Conservation (phyloP, 2,797 vertebrate species). For the Oceanodroma leucorhoa region DNA sequence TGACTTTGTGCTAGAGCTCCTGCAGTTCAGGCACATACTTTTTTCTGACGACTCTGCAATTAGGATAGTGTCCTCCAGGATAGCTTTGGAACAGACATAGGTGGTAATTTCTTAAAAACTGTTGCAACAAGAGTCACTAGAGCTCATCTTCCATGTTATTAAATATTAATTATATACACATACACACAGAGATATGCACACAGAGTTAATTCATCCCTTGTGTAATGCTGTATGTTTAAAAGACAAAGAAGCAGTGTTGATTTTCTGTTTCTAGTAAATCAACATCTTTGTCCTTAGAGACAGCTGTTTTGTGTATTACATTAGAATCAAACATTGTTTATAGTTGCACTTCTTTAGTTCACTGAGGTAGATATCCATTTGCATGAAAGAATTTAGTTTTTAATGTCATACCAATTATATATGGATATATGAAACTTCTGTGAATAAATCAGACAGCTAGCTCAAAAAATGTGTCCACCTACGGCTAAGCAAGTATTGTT, state of each 20-base stretch:
- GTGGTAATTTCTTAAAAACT: not conserved
- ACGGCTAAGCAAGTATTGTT: not conserved
- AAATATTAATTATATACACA: conserved; percentile 14
- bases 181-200: not conserved
- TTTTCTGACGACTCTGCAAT: rapidly evolving
- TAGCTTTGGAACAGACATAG: not conserved
- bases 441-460: not conserved
- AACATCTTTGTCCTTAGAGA: not conserved
- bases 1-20: not conserved
- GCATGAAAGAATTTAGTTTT: not conserved
- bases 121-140: not conserved
- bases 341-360: not conserved
- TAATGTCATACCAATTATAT: not conserved
- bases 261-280: not conserved
- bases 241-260: not conserved
- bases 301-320: not conserved
- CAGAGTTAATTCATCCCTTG: not conserved
- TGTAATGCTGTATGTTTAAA: not conserved
- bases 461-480: not conserved
- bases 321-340: not conserved
- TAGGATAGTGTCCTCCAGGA: not conserved
- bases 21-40: not conserved
- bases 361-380: not conserved
- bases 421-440: not conserved
- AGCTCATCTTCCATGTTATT: not conserved